phyloP scores from a whole-genome alignment of 2,888 invertebrate genomes.

The Cynaeus angustus region DNA sequence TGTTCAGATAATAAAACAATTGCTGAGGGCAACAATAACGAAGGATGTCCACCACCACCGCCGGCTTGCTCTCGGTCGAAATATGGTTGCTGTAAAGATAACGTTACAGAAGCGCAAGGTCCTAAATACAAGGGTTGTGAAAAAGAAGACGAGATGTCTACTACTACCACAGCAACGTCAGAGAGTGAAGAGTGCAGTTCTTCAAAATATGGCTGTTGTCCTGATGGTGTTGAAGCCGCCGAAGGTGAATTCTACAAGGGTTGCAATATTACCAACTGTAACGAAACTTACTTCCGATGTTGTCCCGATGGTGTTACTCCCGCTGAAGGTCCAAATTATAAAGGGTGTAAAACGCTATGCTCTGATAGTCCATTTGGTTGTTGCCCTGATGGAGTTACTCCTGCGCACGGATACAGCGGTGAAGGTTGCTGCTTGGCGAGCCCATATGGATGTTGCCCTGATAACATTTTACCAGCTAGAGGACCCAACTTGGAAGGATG shows the following conservation, averaged over 20 bases:
- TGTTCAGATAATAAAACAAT: slow-evolving; percentile 86
- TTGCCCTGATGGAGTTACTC: slow-evolving; percentile 87
- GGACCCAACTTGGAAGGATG: slow-evolving; percentile 88
- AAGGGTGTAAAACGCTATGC: slow-evolving; percentile 85
- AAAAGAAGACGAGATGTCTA: slow-evolving; percentile 49
- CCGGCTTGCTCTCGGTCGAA: slow-evolving; percentile 76
- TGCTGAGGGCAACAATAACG: slow-evolving; percentile 86
- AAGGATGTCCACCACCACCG: slow-evolving; percentile 85
- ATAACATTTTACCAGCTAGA: slow-evolving; percentile 86
- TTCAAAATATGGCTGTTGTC: slow-evolving; percentile 84
- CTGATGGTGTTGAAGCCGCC: slow-evolving; percentile 80
- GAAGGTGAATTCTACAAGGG: slow-evolving; percentile 82
- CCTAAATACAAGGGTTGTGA: slow-evolving; percentile 65
- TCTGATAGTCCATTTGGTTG: slow-evolving; percentile 85
- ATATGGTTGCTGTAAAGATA: slow-evolving; percentile 92
- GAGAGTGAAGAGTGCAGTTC: slow-evolving; percentile 72
- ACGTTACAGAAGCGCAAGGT: slow-evolving; percentile 77
- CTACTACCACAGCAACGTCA: slow-evolving; percentile 51
- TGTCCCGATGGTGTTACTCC: slow-evolving; percentile 81
- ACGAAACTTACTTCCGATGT: slow-evolving; percentile 80
- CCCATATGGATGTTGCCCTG: slow-evolving; percentile 91
- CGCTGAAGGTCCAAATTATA: slow-evolving; percentile 80
- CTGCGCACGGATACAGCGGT: slow-evolving; percentile 87
- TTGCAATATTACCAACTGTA: slow-evolving; percentile 77
- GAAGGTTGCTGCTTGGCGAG: slow-evolving; percentile 88